These are phyloP conservation scores for Tetragnatha versicolor DNA, from an alignment of 1,140 invertebrate species.

Conservation along the genomic window DNA sequence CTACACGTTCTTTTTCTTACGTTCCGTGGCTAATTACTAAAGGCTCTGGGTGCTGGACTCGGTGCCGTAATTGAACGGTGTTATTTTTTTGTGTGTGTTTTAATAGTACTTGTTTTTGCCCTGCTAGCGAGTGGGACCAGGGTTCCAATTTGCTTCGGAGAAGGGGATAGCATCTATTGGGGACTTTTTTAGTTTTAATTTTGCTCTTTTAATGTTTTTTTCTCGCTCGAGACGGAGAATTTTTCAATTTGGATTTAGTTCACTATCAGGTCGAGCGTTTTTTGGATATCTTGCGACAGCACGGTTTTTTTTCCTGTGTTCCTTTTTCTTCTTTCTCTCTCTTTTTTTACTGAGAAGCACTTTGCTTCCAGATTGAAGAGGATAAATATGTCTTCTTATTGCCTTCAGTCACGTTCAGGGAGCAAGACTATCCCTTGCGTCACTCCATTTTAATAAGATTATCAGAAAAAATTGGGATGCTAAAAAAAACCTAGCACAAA, in stretches of 20 bases:
- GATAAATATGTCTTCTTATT: too few relatives aligned
- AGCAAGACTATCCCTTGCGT: too few relatives aligned
- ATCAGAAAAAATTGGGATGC: too few relatives aligned
- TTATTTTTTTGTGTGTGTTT: background rate
- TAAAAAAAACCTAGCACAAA: too few relatives aligned
- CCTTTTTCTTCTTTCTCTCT: background rate
- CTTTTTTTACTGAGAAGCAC: too few relatives aligned
- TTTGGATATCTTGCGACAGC: background rate
- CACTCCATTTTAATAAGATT: too few relatives aligned
- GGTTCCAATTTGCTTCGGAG: constrained; percentile 29
- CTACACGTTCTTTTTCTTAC: constrained; percentile 13
- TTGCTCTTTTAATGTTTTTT: constrained; percentile 2
- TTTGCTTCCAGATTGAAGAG: too few relatives aligned
- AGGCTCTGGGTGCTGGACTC: constrained; percentile 28
- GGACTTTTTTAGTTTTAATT: constrained; percentile 50
- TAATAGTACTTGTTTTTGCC: background rate
- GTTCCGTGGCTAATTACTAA: constrained; percentile 36
- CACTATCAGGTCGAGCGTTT: constrained; percentile 26
- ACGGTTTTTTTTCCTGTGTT: background rate
- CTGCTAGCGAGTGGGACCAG: constrained; percentile 9
- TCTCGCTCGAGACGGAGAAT: constrained; percentile 11
- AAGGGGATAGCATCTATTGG: constrained; percentile 12
- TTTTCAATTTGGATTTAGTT: constrained; percentile 47
- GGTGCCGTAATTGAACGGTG: constrained; percentile 31
- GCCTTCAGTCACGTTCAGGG: too few relatives aligned